A percentile compares a stretch with the other conserved stretches of the same genome.
phyloP scores from a whole-genome alignment of 2,113 vertebrate species.

The Corvus hawaiiensis region DNA sequence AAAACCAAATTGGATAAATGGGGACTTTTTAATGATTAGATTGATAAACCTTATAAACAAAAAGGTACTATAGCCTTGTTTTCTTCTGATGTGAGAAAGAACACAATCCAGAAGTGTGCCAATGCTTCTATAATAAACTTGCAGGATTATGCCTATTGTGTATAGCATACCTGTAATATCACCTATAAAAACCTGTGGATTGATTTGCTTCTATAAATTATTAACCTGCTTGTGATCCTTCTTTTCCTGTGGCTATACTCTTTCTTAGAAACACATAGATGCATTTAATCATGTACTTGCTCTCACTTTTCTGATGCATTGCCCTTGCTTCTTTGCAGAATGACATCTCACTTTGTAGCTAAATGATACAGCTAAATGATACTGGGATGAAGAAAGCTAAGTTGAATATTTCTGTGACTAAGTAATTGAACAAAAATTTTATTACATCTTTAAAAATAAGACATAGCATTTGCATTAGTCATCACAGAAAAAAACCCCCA shows the following conservation, averaged over 20 bases:
- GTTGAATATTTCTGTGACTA: background rate
- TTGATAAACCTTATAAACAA: background rate
- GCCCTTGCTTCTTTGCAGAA: background rate
- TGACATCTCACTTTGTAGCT: background rate
- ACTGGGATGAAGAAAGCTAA: background rate
- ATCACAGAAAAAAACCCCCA: background rate
- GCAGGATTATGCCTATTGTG: background rate
- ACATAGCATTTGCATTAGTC: background rate
- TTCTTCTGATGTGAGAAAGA: background rate
- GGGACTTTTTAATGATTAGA: background rate
- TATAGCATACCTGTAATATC: background rate
- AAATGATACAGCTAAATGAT: background rate
- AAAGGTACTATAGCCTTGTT: background rate
- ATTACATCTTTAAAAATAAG: constrained; percentile 10
- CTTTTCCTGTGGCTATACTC: background rate
- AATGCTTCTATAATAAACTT: background rate
- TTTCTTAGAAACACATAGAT: background rate
- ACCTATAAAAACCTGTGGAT: background rate
- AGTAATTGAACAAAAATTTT: background rate
- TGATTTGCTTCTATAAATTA: background rate
- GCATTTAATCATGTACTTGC: background rate
- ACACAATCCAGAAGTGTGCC: background rate
- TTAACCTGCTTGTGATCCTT: background rate
- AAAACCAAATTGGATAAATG: background rate
- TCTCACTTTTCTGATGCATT: background rate